Base-by-base conservation (phyloP, 2,888 invertebrate species). In the Synergus umbraculus region DNA sequence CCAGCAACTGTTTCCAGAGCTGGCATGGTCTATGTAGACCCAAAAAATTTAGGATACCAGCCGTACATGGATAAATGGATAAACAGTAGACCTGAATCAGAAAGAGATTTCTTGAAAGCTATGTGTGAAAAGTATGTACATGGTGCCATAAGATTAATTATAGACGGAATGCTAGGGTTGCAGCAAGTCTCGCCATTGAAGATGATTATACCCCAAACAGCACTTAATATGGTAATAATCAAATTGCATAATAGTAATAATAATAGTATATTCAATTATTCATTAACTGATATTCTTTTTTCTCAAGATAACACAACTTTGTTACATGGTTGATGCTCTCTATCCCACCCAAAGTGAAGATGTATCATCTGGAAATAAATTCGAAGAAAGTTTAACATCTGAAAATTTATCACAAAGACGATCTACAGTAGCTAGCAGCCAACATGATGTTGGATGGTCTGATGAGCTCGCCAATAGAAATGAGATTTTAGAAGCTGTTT, bases 1-100 rank as follows among this genome's bases (percentile, higher is more conserved):
- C 98, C 98, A 0, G 98, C 98, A 0, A 98, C 97, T 0, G 97
- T 98, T 4, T 98, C 98, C 0, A 94, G 98, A 78, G 97, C 97
- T 10, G 98, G 98, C 49, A 98, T 98, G 97, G 97, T 98, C 12
- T 98, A 96, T 88, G 97, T 98, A 0, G 98, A 98, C 89, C 97
- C 98, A 0, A 97, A 97, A 92, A 97, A 97, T 92, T 93, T 98
- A 82, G 97, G 97, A 0, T 97, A 95, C 88, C 94, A 95, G 80
- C 98, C 98, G 0, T 98, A 95, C 92, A 98, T 98, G 97, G 94
- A 96, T 79, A 95, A 96, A 87, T 98, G 98, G 97, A 92, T 96
- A 5, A 93, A 0, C 93, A 95, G 60, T 93, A 81, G 94, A 93
- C 87, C 78, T n/a, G 88, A 89, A 77, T 90, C 90, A 1, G 94